phyloP scores from a whole-genome alignment of 2,113 vertebrate genomes.

The Erythrocercus mccallii region DNA sequence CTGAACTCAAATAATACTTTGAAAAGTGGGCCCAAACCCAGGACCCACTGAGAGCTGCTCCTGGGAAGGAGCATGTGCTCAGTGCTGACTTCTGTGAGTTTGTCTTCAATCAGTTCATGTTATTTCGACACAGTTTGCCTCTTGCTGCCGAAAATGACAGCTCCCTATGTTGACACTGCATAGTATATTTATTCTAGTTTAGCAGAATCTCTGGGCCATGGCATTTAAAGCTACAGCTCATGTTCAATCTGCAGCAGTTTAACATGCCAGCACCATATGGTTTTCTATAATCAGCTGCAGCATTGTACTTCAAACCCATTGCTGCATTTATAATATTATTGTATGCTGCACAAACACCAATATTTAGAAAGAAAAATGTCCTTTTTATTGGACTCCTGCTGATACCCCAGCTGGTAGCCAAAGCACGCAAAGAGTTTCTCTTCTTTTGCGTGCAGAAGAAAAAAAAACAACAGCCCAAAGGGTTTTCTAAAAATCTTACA shows the following conservation, averaged over 20 bases:
- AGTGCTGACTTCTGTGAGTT: not conserved
- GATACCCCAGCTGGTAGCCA: constrained; percentile 59
- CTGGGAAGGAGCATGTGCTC: not conserved
- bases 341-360: constrained; percentile 50
- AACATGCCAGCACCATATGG: constrained; percentile 53
- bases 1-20: not conserved
- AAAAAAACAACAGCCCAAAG: constrained; percentile 28
- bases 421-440: constrained; percentile 6
- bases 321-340: constrained; percentile 47
- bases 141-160: not conserved
- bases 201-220: not conserved
- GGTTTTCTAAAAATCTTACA: constrained; percentile 55
- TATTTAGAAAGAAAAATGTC: constrained; percentile 60
- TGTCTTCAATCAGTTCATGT: not conserved
- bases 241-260: constrained; percentile 48
- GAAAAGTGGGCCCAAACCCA: not conserved
- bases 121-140: constrained; percentile 11
- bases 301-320: constrained; percentile 60
- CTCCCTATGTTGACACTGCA: not conserved
- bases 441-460: not conserved
- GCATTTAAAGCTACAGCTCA: constrained; percentile 1
- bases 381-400: constrained; percentile 65
- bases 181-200: constrained; percentile 35
- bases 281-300: constrained; percentile 54
- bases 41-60: fast-evolving